Base-by-base conservation (phyloP, 2,888 invertebrate genomes). In the Phytoseiulus persimilis region DNA sequence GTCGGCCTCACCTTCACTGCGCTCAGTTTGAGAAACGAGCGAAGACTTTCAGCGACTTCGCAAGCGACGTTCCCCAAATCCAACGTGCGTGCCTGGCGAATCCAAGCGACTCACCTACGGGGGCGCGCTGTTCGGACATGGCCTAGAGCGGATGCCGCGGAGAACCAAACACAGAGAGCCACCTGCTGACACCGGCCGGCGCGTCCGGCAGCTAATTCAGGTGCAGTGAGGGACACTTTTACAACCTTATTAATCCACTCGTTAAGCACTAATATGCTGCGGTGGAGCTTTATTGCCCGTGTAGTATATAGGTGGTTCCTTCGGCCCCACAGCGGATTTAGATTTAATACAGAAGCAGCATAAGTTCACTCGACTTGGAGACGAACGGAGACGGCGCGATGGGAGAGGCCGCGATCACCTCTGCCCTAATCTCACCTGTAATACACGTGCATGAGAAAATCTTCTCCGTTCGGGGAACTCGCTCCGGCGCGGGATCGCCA, bases 241-340 rank as follows among this genome's bases (percentile, higher is more conserved):
- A 87, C 87, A 87, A 87, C 87, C 87, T 87, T 87, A 87, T 87
- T 87, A 87, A 87, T 87, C 87, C 33, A 87, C 39, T 87, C 87
- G 87, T 87, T 87, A 87, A 87, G 39, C 87, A 31, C 87, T 87
- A 87, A 87, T 87, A 87, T 33, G 32, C 65, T 65, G 65, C 18
- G 65, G 65, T 65, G 65, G 28, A 65, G 87, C 87, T 87, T 87
- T 87, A 87, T 87, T 87, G 87, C 87, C 45, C 65, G 65, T 65
- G 65, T 65, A 65, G 18, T 18, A 65, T 65, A 65, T 65, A 39
- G 39, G 9, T 39, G 39, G 39, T 39, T n/a, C n/a, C n/a, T n/a
- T n/a, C 39, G 39, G 39, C 39, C 3, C n/a, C 46, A 23, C 65
- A 65, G 65, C 28, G 65, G 65, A 65, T 65, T 65, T 65, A 65